Evolutionary conservation across 2,797 vertebrate genomes (phyloP).

Genomic region (Galaxias olidus): DNA sequence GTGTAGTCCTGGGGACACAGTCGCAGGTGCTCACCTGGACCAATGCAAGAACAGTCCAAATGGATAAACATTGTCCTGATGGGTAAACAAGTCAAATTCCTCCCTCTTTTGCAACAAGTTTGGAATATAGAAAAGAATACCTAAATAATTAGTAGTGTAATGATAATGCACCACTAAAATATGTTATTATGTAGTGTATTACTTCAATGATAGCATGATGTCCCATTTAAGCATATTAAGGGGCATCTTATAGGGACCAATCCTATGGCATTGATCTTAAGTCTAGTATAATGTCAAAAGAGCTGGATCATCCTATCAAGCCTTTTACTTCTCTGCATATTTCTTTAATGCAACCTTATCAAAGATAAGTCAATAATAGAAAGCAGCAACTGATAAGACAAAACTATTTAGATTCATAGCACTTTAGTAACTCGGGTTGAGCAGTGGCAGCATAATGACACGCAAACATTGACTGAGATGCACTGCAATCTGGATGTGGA

Average conservation of each 20-base stretch:
- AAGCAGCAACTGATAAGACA: slow-evolving; percentile 59
- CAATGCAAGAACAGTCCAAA: slow-evolving; percentile 21
- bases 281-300: slow-evolving; percentile 29
- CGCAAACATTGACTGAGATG: slow-evolving; percentile 46
- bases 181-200: too few species aligned
- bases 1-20: slow-evolving; percentile 90
- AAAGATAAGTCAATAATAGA: slow-evolving; percentile 46
- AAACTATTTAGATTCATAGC: slow-evolving; percentile 63
- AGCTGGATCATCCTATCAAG: slow-evolving; percentile 16
- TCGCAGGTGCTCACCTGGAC: slow-evolving; percentile 85
- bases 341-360: slow-evolving; percentile 38
- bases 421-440: slow-evolving; percentile 64
- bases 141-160: too few species aligned
- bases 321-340: slow-evolving; percentile 28
- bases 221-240: not conserved
- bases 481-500: slow-evolving; percentile 12
- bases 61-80: slow-evolving; percentile 2
- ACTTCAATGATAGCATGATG: not conserved
- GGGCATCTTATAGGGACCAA: not conserved
- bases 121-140: too few species aligned
- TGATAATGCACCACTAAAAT: too few species aligned
- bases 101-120: too few species aligned
- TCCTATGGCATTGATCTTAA: too few species aligned
- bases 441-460: slow-evolving; percentile 61
- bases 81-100: too few species aligned